A percentile compares a stretch with the other conserved stretches of the same genome.
phyloP scores from a whole-genome alignment of 1,140 invertebrate species.

The Bombus balteatus region DNA sequence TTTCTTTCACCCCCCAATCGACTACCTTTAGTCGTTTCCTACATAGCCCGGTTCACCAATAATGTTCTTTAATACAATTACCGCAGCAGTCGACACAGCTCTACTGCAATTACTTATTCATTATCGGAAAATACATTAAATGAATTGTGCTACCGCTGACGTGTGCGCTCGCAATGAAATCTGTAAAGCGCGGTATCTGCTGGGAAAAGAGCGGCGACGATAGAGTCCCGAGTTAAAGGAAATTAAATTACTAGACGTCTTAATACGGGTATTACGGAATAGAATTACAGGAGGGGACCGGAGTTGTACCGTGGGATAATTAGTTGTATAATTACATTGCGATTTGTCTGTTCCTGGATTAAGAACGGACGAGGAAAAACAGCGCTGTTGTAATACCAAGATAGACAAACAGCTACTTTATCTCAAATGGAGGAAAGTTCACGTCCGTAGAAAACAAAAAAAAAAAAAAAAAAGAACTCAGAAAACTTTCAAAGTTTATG shows the following conservation, averaged over 20 bases:
- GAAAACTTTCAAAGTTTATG: neutral
- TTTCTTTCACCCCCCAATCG: neutral
- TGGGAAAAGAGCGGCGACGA: slow-evolving; percentile 8
- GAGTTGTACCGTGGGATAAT: slow-evolving; percentile 17
- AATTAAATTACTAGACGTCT: slow-evolving; percentile 57
- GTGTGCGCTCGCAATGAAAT: slow-evolving; percentile 37
- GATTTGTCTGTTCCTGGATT: slow-evolving; percentile 20
- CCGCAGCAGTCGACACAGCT: slow-evolving; percentile 17
- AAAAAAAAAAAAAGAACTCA: neutral
- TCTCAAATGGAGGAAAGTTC: neutral
- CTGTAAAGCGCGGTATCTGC: neutral
- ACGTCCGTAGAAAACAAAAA: neutral
- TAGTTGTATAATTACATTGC: slow-evolving; percentile 41
- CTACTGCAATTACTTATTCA: slow-evolving; percentile 59
- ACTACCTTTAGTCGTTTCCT: neutral
- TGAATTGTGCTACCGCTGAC: slow-evolving; percentile 1
- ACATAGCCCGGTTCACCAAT: slow-evolving; percentile 29
- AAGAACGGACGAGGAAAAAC: neutral
- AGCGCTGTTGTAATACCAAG: neutral
- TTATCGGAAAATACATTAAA: slow-evolving; percentile 52
- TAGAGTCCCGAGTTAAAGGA: slow-evolving; percentile 1
- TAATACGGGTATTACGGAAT: slow-evolving; percentile 30
- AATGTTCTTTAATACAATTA: slow-evolving; percentile 59
- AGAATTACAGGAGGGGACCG: neutral
- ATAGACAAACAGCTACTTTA: neutral